Evolutionary conservation across 2,888 invertebrate species (phyloP).

Genomic region (Meganola albula): DNA sequence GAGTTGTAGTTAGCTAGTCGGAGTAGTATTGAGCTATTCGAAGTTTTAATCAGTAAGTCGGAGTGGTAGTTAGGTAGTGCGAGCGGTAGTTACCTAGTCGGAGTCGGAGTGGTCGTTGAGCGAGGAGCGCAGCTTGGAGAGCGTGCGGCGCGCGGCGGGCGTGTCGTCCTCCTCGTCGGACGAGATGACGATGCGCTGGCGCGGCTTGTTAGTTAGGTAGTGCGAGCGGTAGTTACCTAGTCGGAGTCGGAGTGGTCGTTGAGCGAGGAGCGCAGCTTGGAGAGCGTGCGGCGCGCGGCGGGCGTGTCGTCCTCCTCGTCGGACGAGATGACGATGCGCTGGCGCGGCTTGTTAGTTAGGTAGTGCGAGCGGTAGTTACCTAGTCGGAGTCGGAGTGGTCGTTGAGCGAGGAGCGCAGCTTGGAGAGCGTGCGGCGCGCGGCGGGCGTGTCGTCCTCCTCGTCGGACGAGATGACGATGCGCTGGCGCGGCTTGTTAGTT

Average conservation of each 20-base stretch:
- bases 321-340: constrained; percentile 69
- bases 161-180: constrained; percentile 71
- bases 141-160: constrained; percentile 57
- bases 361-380: background rate
- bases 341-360: too few relatives aligned
- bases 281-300: constrained; percentile 48
- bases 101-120: constrained; percentile 57
- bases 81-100: constrained; percentile 36
- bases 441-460: constrained; percentile 72
- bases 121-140: constrained; percentile 61
- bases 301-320: constrained; percentile 35
- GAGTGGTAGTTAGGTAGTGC: constrained; percentile 2
- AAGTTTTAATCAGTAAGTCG: too few relatives aligned
- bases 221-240: constrained; percentile 32
- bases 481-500: constrained; percentile 68
- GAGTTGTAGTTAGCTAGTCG: too few relatives aligned
- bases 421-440: constrained; percentile 62
- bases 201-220: too few relatives aligned
- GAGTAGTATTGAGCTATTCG: too few relatives aligned
- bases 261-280: constrained; percentile 51
- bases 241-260: constrained; percentile 59
- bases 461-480: constrained; percentile 71
- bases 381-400: constrained; percentile 10
- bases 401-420: constrained; percentile 42
- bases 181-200: constrained; percentile 67